Conservation (phyloP, 2,797 vertebrate species). For the Myripristis murdjan region DNA sequence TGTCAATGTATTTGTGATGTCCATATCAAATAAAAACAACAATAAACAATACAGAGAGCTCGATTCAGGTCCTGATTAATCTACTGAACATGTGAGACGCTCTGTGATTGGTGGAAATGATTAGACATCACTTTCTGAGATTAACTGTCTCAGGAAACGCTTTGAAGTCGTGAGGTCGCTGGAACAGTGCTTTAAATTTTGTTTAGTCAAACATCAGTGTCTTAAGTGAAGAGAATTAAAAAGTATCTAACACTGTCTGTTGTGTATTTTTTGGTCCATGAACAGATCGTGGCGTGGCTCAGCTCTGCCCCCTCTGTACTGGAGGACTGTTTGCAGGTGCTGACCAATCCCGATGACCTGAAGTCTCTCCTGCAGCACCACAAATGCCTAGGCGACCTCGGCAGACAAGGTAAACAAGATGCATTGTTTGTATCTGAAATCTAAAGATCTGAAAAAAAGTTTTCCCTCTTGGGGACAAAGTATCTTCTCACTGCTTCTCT, state of each 20-base stretch:
- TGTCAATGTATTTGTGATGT: no score
- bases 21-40: no score
- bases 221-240: no score
- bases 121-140: no score
- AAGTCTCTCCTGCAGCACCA: slow-evolving; percentile 73
- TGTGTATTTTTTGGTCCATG: background rate
- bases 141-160: no score
- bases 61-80: no score
- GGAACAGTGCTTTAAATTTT: no score
- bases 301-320: slow-evolving; percentile 71
- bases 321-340: slow-evolving; percentile 63
- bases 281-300: slow-evolving; percentile 72
- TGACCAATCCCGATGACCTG: slow-evolving; percentile 64
- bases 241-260: background rate
- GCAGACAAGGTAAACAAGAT: slow-evolving; percentile 55
- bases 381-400: slow-evolving; percentile 60
- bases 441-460: background rate
- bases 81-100: no score
- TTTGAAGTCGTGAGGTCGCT: no score
- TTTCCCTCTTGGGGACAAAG: background rate
- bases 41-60: no score
- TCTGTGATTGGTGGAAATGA: no score
- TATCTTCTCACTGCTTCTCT: background rate
- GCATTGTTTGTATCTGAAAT: background rate
- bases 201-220: no score